These are phyloP conservation scores for Ricordea florida DNA, from an alignment of 92 coral and sea anemone species.

Conservation along the genomic window DNA sequence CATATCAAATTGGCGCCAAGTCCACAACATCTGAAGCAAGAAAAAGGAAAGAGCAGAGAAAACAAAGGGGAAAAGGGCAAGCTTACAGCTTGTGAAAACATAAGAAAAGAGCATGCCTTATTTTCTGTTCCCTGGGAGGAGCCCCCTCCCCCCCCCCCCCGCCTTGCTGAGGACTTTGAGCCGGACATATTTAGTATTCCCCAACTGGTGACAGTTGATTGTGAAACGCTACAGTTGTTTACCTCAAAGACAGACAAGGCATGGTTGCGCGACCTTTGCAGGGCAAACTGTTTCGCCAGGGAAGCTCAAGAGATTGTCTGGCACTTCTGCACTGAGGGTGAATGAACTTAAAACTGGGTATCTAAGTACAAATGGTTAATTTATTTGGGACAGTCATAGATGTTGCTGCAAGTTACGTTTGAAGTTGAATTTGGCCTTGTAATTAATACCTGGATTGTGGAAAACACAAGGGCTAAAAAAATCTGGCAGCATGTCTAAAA, in stretches of 20 bases:
- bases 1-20: no score
- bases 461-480: no score
- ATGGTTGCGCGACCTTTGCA: constrained; percentile 21
- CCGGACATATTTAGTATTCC: background rate
- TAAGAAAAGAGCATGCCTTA: no score
- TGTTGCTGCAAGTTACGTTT: constrained; percentile 1
- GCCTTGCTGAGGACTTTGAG: no score
- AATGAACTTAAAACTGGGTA: constrained; percentile 4
- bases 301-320: constrained; percentile 19
- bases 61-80: no score
- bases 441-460: background rate
- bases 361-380: background rate
- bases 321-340: constrained; percentile 9
- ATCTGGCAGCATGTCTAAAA: no score
- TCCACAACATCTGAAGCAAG: no score
- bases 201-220: constrained; percentile 1
- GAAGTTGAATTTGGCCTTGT: background rate
- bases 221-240: constrained; percentile 7
- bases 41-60: no score
- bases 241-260: constrained; percentile 40
- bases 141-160: no score
- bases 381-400: constrained; percentile 1
- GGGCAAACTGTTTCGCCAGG: constrained; percentile 24
- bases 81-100: no score
- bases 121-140: no score